phyloP scores from a whole-genome alignment of 1,140 invertebrate species.

The Paraescarpia echinospica region DNA sequence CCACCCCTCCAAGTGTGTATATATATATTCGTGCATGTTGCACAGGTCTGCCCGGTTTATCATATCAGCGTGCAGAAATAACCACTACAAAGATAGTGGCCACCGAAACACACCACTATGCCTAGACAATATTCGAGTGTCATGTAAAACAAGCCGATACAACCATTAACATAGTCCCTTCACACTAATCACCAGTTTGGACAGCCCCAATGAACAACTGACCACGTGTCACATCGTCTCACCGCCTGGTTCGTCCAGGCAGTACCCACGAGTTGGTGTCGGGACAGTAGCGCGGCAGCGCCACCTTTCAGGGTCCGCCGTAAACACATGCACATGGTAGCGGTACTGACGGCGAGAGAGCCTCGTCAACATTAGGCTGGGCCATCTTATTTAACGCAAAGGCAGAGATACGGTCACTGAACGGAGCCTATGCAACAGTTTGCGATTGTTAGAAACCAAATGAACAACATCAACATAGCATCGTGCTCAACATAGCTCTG shows the following conservation, averaged over 20 bases:
- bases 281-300: neutral
- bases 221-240: neutral
- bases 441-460: neutral
- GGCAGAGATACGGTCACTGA: neutral
- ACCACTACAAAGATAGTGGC: constrained; percentile 7
- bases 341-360: neutral
- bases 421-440: constrained; percentile 3
- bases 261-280: neutral
- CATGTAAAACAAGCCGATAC: constrained; percentile 7
- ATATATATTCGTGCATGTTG: constrained; percentile 1
- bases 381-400: neutral
- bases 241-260: neutral
- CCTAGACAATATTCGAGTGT: constrained; percentile 6
- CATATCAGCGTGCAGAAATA: constrained; percentile 10
- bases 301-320: neutral
- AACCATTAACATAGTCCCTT: neutral
- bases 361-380: neutral
- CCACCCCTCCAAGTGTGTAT: constrained; percentile 3
- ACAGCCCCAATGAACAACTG: neutral
- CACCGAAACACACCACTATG: neutral
- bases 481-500: neutral
- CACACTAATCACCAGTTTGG: constrained; percentile 4
- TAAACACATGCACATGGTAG: neutral
- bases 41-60: constrained; percentile 8
- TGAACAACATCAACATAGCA: constrained; percentile 1